Evolutionary conservation across 2,888 invertebrate species (phyloP), one percentile per base, ranked within the genome.

Genomic region (Mechanitis mazaeus): DNA sequence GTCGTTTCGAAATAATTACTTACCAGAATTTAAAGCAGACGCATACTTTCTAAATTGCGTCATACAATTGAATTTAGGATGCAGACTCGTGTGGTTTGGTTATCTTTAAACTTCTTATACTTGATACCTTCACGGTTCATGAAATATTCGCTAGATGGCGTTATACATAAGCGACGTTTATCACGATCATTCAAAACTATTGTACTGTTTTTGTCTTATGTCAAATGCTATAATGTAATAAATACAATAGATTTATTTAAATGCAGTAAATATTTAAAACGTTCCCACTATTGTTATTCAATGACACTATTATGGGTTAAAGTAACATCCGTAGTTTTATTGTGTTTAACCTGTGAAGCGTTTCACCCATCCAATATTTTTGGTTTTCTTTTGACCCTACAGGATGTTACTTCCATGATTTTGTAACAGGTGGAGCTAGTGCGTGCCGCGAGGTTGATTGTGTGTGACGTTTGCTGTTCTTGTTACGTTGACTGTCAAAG

Each of bases 31-130:
- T 77, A 73, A 81, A 84, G 77, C 80, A 83, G 79, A 75, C 77
- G 71, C 83, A 85, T 87, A 82, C 85, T 86, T 88, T 85, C 83
- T 78, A 80, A 79, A 80, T 85, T 81, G 84, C 87, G 86, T 88
- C 87, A 87, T 75, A 73, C 83, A 85, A 75, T 73, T 65, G 70
- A 78, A 81, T 80, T 86, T 87, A 75, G 84, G 81, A 68, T 73
- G 71, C 70, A 47, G 45, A 71, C 66, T 64, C 66, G 55, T 62
- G 64, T 59, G 50, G 60, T 60, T 63, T 58, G 46, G 57, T 45
- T 59, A 46, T 47, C 53, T 62, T 31, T 33, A 56, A 63, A 56
- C 54, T 59, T 56, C 56, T 63, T 59, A 47, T 42, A 54, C 54
- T 56, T 58, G 59, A 54, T 58, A 50, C 46, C 58, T 54, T 45